phyloP scores from a whole-genome alignment of 2,888 invertebrate species.

The Neocrepidodera transversa region DNA sequence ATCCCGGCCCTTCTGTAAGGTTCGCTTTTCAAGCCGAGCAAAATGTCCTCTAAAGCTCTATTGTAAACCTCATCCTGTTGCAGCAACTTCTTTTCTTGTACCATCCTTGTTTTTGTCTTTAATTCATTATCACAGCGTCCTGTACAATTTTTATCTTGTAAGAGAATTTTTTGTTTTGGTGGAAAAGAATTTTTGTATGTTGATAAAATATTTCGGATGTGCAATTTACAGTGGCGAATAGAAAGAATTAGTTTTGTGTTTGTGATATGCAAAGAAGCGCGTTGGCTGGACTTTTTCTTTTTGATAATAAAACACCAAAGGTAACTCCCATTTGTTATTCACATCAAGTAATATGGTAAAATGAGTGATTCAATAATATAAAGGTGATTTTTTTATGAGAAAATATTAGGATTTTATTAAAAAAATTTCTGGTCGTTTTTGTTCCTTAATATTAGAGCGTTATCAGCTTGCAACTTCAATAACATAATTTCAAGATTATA shows the following conservation, averaged over 20 bases:
- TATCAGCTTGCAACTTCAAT: too few species aligned
- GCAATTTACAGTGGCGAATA: conserved; percentile 34
- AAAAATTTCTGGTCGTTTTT: too few species aligned
- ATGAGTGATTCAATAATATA: too few species aligned
- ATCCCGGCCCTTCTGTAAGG: conserved; percentile 94
- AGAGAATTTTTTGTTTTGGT: conserved; percentile 18
- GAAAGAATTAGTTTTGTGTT: conserved; percentile 36
- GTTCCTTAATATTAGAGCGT: too few species aligned
- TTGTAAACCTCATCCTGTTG: conserved; percentile 98
- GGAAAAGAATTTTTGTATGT: neutral
- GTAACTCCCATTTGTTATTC: too few species aligned
- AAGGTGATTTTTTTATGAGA: too few species aligned
- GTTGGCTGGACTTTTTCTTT: conserved; percentile 13
- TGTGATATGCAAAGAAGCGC: conserved; percentile 28
- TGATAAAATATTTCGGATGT: conserved; percentile 27
- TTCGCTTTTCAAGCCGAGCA: conserved; percentile 91
- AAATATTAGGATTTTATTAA: too few species aligned
- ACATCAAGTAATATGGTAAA: too few species aligned
- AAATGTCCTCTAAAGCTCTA: conserved; percentile 94
- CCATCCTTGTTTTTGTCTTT: conserved; percentile 86
- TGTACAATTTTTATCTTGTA: conserved; percentile 57
- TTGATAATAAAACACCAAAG: too few species aligned
- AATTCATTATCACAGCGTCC: conserved; percentile 94
- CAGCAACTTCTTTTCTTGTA: conserved; percentile 93
- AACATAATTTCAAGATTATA: too few species aligned